phyloP scores from a whole-genome alignment of 2,888 invertebrate species.

The Bruchidius siliquastri region DNA sequence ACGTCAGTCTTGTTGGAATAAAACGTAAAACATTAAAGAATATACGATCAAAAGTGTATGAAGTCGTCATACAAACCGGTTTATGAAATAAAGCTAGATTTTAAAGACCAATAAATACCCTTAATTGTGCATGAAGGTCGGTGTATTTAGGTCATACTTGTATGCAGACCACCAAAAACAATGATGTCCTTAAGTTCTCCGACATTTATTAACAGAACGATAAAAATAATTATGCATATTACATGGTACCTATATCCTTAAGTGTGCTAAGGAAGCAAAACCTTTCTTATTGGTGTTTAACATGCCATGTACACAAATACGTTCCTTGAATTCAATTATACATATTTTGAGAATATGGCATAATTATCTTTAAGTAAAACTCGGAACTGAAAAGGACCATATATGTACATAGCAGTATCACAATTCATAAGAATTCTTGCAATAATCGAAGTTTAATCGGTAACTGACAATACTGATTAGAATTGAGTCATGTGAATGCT shows the following conservation, averaged over 20 bases:
- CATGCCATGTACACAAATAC: not conserved
- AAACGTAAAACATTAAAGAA: no score
- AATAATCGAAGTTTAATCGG: no score
- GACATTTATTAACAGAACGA: not conserved
- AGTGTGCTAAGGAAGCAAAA: not conserved
- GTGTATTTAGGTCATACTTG: not conserved
- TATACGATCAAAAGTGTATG: no score
- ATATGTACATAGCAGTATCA: no score
- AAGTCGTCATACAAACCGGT: no score
- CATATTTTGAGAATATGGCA: not conserved
- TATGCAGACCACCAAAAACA: not conserved
- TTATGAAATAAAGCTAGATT: no score
- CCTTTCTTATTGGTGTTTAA: not conserved
- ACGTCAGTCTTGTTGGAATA: no score
- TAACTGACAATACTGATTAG: no score
- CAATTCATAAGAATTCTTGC: no score
- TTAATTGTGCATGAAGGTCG: not conserved
- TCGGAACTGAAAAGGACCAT: not conserved
- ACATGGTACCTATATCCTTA: not conserved
- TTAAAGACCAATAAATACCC: not conserved
- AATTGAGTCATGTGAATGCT: no score
- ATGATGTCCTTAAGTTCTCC: not conserved
- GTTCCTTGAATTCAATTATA: not conserved
- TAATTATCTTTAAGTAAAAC: not conserved
- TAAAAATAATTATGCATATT: not conserved